Evolutionary conservation across 2,797 vertebrate species (phyloP).

Genomic region (Bradypodion ventrale): DNA sequence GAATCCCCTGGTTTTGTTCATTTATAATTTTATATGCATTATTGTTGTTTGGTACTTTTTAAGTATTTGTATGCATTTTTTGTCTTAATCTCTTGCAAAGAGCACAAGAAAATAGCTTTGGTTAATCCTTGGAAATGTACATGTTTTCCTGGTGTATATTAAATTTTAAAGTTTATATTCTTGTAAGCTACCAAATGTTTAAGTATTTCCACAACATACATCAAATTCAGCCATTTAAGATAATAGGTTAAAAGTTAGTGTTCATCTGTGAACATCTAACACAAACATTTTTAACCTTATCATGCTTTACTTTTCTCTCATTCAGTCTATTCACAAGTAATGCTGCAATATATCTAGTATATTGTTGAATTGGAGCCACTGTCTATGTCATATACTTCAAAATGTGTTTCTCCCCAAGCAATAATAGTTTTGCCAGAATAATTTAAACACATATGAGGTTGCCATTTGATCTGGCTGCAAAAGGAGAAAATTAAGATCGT

Average conservation of each 20-base stretch:
- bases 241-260: too few species aligned
- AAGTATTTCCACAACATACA: slow-evolving; percentile 26
- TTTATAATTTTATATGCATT: slow-evolving; percentile 68
- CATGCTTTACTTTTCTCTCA: background rate
- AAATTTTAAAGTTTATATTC: slow-evolving; percentile 50
- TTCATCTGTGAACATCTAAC: background rate
- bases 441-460: background rate
- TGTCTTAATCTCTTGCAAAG: slow-evolving; percentile 61
- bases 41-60: slow-evolving; percentile 63
- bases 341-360: background rate
- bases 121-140: slow-evolving; percentile 61
- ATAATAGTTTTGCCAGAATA: background rate
- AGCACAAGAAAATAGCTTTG: slow-evolving; percentile 69
- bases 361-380: background rate
- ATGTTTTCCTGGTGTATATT: slow-evolving; percentile 59
- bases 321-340: background rate
- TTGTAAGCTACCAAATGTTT: slow-evolving; percentile 51
- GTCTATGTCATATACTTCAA: background rate
- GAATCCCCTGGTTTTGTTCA: slow-evolving; percentile 65
- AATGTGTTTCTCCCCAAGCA: background rate
- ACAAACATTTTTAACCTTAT: background rate
- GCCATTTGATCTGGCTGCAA: background rate
- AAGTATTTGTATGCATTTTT: slow-evolving; percentile 71
- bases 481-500: background rate
- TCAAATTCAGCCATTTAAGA: slow-evolving; percentile 17